Base-by-base conservation (phyloP, 2,888 invertebrate genomes). In the Tetrapedia diversipes region DNA sequence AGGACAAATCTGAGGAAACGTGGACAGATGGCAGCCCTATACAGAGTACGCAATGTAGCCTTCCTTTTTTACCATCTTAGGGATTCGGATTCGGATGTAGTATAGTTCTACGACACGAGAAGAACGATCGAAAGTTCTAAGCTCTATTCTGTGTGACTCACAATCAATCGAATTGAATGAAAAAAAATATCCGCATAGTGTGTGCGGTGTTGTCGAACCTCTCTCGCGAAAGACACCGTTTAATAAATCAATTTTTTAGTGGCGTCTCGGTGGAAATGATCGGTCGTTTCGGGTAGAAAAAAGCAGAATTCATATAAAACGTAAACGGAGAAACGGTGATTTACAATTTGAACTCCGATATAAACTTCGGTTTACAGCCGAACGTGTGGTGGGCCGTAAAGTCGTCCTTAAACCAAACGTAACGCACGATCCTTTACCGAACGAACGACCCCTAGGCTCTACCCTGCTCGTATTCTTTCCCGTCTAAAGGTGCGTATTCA, bases 311-410 rank as follows among this genome's bases (percentile, higher is more conserved):
- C 74, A 11, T 60, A 53, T 39, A 65, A 75, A 73, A 73, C 37
- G 53, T 53, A 73, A 65, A 64, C 43, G 74, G 22, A 73, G 65
- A 57, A 74, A 63, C 43, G 73, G 49, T 75, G 75, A 75, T 75
- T 75, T 75, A 75, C 65, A 41, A 65, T 75, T 75, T 53, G 74
- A 73, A 73, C 64, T 73, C 65, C 45, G 75, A 59, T 73, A 73
- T 75, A 75, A 75, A 75, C 27, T 73, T 73, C 34, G 75, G 45
- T 75, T 75, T 75, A 75, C 54, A 65, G 16, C 75, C 51, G 11
- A 19, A 43, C 29, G 43, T 32, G 32, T 53, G 73, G 73, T 47
- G 41, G 75, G 72, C 74, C 57, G 74, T 75, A 75, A 75, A 75
- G 54, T 53, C 61, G 69, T 72, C 39, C 54, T 72, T 72, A 72